Evolutionary conservation across 2,113 vertebrate species (phyloP).

Genomic region (Rafetus swinhoei): DNA sequence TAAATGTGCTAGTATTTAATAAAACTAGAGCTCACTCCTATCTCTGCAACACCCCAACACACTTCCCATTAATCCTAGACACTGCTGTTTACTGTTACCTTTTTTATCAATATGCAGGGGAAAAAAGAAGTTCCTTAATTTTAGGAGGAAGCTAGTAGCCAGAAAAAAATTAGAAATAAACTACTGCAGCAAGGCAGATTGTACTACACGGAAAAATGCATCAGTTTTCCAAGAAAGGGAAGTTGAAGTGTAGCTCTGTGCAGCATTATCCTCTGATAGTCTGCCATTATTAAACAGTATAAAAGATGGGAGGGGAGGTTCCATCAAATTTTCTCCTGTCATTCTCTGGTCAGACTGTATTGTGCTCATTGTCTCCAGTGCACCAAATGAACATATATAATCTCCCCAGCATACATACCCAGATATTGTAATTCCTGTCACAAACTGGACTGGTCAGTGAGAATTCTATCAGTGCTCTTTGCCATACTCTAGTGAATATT

Average conservation of each 20-base stretch:
- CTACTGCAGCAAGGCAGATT: background rate
- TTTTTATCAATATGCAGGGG: background rate
- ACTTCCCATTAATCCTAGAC: background rate
- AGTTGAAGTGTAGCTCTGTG: background rate
- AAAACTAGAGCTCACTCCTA: background rate
- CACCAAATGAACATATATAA: background rate
- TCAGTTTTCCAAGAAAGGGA: background rate
- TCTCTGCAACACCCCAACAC: background rate
- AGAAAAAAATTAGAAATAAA: background rate
- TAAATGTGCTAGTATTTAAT: background rate
- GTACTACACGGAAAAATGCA: accelerated
- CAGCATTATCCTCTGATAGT: background rate
- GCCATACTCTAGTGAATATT: background rate
- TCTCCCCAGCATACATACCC: background rate
- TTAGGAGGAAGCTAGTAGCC: background rate
- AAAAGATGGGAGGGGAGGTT: accelerated
- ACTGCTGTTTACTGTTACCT: background rate
- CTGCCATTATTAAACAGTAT: background rate
- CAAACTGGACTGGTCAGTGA: background rate
- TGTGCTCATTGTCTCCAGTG: background rate
- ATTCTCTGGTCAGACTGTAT: background rate
- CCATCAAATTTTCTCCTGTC: background rate
- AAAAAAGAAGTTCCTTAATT: background rate
- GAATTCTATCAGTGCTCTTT: background rate
- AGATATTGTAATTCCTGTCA: background rate